Conservation (phyloP, 2,797 vertebrate genomes). For the Aphelocoma californica region DNA sequence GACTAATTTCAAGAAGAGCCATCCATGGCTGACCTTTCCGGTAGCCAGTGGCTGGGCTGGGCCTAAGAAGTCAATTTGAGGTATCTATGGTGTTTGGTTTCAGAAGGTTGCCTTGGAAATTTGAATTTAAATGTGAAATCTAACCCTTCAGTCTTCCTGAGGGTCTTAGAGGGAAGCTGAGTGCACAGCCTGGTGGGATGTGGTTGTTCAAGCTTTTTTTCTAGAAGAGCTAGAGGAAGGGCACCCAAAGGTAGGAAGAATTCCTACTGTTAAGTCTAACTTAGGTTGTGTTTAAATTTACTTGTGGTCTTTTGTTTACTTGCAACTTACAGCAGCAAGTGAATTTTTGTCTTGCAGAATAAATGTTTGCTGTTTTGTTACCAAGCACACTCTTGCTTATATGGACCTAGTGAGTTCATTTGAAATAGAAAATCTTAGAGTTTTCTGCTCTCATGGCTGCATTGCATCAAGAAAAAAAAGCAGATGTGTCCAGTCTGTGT, state of each 20-base stretch:
- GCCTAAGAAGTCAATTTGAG: neutral
- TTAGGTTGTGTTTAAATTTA: neutral
- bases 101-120: neutral
- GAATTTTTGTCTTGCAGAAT: neutral
- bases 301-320: neutral
- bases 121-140: neutral
- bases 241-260: neutral
- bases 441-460: neutral
- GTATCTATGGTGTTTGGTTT: neutral
- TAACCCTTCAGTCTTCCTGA: neutral
- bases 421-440: neutral
- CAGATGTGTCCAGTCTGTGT: neutral
- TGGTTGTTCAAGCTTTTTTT: neutral
- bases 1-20: neutral
- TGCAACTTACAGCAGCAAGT: neutral
- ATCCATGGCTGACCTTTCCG: neutral
- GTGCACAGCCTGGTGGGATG: neutral
- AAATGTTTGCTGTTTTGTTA: neutral
- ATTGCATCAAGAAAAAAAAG: neutral
- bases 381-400: neutral
- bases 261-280: neutral
- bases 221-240: neutral
- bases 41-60: neutral
- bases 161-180: neutral
- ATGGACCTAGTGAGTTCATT: neutral